Evolutionary conservation across 1,140 invertebrate species (phyloP).

Genomic region (Penaeus vannamei): DNA sequence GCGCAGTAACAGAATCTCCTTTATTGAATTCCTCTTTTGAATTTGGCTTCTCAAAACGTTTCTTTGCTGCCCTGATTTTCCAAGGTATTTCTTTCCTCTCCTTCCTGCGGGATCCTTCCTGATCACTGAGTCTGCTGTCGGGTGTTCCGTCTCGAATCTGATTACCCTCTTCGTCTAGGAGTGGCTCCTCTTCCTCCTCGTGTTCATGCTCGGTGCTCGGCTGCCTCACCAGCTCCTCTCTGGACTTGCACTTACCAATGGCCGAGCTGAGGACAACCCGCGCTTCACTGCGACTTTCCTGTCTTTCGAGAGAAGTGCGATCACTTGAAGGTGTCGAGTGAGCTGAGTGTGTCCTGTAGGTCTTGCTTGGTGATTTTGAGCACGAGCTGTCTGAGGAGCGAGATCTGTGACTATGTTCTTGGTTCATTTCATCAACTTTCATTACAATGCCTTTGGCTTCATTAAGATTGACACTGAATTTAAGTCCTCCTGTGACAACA

Average conservation of each 20-base stretch:
- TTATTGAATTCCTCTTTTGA: not conserved
- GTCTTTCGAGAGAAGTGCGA: slow-evolving; percentile 30
- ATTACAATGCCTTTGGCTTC: slow-evolving; percentile 58
- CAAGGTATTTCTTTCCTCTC: slow-evolving; percentile 65
- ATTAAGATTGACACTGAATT: slow-evolving; percentile 62
- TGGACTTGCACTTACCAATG: slow-evolving; percentile 63
- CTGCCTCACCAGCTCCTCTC: slow-evolving; percentile 63
- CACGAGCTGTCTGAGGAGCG: slow-evolving; percentile 28
- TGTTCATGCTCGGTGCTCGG: slow-evolving; percentile 47
- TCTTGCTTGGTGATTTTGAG: not conserved
- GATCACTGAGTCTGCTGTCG: slow-evolving; percentile 47
- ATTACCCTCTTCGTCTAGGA: not conserved
- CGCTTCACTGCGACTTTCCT: slow-evolving; percentile 57
- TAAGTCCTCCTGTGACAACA: slow-evolving; percentile 64
- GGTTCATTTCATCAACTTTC: slow-evolving; percentile 54
- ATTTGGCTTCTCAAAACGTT: slow-evolving; percentile 52
- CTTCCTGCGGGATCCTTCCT: slow-evolving; percentile 47
- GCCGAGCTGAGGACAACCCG: slow-evolving; percentile 54
- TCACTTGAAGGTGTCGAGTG: slow-evolving; percentile 18
- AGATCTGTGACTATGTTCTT: slow-evolving; percentile 27
- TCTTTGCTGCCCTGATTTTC: slow-evolving; percentile 68
- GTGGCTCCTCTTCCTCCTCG: slow-evolving; percentile 40
- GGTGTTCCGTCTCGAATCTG: slow-evolving; percentile 45
- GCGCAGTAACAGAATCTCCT: not conserved
- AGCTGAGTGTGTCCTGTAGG: not conserved